A percentile compares a stretch with the other conserved stretches of the same genome.
Conservation (phyloP, 2,888 invertebrate species). For the Venustoraphidia nigricollis region DNA sequence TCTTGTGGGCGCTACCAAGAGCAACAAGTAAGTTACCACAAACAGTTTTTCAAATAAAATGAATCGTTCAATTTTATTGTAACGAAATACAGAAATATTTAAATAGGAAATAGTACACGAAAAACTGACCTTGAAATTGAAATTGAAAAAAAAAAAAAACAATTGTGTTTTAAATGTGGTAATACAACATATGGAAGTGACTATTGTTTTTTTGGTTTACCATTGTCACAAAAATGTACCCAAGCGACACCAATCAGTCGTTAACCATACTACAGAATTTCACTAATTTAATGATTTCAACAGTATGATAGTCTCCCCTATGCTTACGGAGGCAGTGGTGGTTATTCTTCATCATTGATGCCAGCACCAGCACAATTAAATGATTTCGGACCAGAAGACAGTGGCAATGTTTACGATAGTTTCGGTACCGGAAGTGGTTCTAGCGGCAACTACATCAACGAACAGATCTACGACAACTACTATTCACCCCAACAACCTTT, state of each 20-base stretch:
- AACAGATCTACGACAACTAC: constrained; percentile 6
- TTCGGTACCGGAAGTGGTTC: not conserved
- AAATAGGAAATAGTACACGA: no score
- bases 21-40: not conserved
- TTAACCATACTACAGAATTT: no score
- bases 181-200: no score
- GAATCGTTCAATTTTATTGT: not conserved
- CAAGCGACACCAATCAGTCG: no score
- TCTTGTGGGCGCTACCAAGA: constrained; percentile 7
- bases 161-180: no score
- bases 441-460: constrained; percentile 3
- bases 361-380: constrained; percentile 4
- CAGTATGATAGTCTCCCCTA: not conserved
- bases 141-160: no score
- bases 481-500: constrained; percentile 6
- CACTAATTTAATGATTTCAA: no score
- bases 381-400: constrained; percentile 7
- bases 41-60: not conserved
- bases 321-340: not conserved
- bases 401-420: constrained; percentile 5
- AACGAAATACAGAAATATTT: no score
- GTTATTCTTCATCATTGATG: not conserved
- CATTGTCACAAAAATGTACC: no score
- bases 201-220: no score
- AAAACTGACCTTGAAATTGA: no score